These are phyloP conservation scores for Chromis chromis DNA, from an alignment of 2,797 vertebrate species.

Conservation along the genomic window DNA sequence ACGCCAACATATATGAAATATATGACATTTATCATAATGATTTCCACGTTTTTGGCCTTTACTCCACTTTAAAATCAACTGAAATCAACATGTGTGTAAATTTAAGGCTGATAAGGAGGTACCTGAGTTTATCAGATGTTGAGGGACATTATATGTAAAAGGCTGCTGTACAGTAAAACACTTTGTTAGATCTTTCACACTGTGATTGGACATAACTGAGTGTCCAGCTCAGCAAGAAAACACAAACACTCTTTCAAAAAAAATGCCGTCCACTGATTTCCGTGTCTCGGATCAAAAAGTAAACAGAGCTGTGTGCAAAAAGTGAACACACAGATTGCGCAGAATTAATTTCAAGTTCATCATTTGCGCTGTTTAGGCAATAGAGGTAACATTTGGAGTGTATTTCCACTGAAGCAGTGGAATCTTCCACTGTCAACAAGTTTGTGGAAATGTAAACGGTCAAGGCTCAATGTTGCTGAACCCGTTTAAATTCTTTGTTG, in stretches of 20 bases:
- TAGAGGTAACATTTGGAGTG: slow-evolving; percentile 14
- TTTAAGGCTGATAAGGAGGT: neutral
- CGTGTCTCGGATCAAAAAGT: slow-evolving; percentile 9
- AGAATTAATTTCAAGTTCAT: slow-evolving; percentile 13
- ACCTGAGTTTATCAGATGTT: neutral
- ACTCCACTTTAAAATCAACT: too few relatives aligned
- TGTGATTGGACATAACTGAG: neutral
- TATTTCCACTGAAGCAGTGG: slow-evolving; percentile 20
- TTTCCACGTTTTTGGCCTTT: too few relatives aligned
- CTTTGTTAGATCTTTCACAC: neutral
- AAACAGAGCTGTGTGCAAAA: neutral
- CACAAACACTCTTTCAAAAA: neutral
- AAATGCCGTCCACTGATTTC: neutral
- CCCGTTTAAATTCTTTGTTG: slow-evolving; percentile 36
- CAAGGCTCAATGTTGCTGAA: slow-evolving; percentile 16
- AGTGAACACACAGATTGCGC: neutral
- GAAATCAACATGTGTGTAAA: too few relatives aligned
- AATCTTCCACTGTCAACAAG: slow-evolving; percentile 33
- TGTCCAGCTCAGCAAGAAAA: slow-evolving; percentile 11
- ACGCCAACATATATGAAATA: too few relatives aligned
- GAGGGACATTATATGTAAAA: neutral
- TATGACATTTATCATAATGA: neutral
- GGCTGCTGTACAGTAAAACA: neutral
- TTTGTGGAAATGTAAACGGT: slow-evolving; percentile 3
- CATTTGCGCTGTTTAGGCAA: slow-evolving; percentile 56